Conservation (phyloP, 2,797 vertebrate species). For the Pangasius sanitwongsei region DNA sequence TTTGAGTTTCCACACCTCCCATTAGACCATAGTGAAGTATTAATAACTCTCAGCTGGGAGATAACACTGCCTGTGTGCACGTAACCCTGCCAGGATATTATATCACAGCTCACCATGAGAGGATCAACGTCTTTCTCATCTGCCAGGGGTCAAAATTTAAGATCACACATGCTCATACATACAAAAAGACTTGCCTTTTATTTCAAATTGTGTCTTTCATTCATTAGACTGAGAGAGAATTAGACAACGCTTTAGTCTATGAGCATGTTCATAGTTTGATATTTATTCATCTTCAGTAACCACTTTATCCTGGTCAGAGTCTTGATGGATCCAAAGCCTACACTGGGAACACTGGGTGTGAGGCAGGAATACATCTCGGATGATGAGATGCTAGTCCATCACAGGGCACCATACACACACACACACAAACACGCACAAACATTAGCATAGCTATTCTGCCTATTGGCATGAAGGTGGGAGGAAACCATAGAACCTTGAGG, state of each 20-base stretch:
- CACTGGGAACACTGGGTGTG: neutral
- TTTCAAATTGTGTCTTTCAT: neutral
- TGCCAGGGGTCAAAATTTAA: slow-evolving; percentile 55
- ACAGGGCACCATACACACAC: neutral
- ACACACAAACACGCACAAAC: neutral
- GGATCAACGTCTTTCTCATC: slow-evolving; percentile 65
- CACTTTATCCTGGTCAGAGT: neutral
- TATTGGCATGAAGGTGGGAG: too few relatives aligned
- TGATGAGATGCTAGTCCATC: neutral
- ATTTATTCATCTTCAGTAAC: neutral
- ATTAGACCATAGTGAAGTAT: slow-evolving; percentile 61
- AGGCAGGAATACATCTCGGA: neutral
- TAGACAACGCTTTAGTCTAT: neutral
- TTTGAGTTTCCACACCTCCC: slow-evolving; percentile 60
- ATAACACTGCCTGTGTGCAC: slow-evolving; percentile 53
- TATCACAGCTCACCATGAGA: slow-evolving; percentile 73
- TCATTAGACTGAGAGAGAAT: neutral
- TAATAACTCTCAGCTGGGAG: slow-evolving; percentile 64
- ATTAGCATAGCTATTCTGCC: too few relatives aligned
- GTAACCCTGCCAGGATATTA: slow-evolving; percentile 72
- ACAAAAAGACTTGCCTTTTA: slow-evolving; percentile 14
- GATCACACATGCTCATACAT: slow-evolving; percentile 33
- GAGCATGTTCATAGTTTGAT: neutral
- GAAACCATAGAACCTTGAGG: too few relatives aligned
- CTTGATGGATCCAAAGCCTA: neutral